A percentile compares a stretch with the other conserved stretches of the same genome.
Evolutionary conservation across 53 echinoderm and acorn worm species (phyloP).

Genomic region (Echinarachnius parma): DNA sequence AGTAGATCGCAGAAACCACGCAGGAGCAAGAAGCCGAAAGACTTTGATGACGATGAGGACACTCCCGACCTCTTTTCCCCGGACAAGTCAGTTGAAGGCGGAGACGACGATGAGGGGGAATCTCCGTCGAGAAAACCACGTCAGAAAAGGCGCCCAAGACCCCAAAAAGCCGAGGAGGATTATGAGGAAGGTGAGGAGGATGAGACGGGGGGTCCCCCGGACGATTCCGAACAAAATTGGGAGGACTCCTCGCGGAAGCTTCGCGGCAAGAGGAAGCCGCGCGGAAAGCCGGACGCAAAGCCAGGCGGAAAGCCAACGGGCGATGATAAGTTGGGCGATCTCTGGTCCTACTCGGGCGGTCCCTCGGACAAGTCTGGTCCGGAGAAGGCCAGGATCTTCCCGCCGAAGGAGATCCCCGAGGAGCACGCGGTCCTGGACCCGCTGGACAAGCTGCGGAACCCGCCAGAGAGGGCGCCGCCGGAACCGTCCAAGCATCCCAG

Average conservation of each 20-base stretch:
- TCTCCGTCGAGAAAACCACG: not conserved
- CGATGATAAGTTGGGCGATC: no score
- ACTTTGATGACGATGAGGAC: not conserved
- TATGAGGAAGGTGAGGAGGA: not conserved
- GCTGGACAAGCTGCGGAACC: conserved; percentile 72
- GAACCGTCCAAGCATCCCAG: conserved; percentile 46
- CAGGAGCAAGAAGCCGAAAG: not conserved
- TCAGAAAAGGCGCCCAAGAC: not conserved
- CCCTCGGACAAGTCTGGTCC: conserved; percentile 38
- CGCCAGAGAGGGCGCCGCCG: conserved; percentile 43
- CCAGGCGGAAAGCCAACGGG: no score
- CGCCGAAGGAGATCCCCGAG: conserved; percentile 63
- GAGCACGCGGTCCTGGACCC: conserved; percentile 77
- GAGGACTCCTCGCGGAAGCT: conserved; percentile 8
- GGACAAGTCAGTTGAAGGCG: not conserved
- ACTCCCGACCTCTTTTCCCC: not conserved
- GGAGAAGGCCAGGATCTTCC: conserved; percentile 65
- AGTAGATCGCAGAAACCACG: not conserved
- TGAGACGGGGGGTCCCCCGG: no score
- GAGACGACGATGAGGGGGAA: not conserved
- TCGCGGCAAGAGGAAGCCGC: no score
- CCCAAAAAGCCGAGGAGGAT: not conserved
- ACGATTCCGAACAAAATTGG: no score
- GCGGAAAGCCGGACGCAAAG: no score
- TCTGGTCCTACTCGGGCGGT: not conserved